These are phyloP conservation scores for Paedocypris micromegethes DNA, from an alignment of 2,797 vertebrate species.

Conservation along the genomic window DNA sequence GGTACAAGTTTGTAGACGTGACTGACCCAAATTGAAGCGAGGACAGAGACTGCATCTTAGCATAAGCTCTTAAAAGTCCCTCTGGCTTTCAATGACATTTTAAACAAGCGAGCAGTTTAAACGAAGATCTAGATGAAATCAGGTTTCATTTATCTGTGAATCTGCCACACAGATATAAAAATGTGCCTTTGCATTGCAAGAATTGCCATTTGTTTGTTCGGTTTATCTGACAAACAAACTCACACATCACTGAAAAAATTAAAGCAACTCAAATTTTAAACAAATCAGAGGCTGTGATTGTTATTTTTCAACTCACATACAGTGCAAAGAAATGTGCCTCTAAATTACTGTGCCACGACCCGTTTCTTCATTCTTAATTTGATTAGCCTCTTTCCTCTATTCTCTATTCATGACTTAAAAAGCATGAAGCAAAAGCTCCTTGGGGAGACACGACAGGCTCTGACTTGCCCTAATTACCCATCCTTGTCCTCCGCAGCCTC, in stretches of 20 bases:
- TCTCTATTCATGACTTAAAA: conserved; percentile 19
- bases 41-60: background rate
- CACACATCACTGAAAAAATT: too few relatives aligned
- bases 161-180: too few relatives aligned
- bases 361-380: conserved; percentile 17
- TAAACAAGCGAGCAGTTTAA: conserved; percentile 2
- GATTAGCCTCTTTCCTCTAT: conserved; percentile 6
- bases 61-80: conserved; percentile 4
- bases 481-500: conserved; percentile 8
- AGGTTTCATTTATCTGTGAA: too few relatives aligned
- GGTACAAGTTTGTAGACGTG: conserved; percentile 2
- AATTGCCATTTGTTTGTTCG: too few relatives aligned
- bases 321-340: background rate
- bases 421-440: conserved; percentile 23
- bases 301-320: too few relatives aligned
- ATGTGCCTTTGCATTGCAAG: too few relatives aligned
- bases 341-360: background rate
- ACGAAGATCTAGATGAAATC: background rate
- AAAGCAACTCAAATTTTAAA: too few relatives aligned
- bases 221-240: too few relatives aligned
- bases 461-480: conserved; percentile 32
- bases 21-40: background rate
- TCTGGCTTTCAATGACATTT: conserved; percentile 9
- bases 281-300: too few relatives aligned
- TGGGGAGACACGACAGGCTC: conserved; percentile 11